Base-by-base conservation (phyloP, 2,113 vertebrate species). In the Ceyx margarethae region DNA sequence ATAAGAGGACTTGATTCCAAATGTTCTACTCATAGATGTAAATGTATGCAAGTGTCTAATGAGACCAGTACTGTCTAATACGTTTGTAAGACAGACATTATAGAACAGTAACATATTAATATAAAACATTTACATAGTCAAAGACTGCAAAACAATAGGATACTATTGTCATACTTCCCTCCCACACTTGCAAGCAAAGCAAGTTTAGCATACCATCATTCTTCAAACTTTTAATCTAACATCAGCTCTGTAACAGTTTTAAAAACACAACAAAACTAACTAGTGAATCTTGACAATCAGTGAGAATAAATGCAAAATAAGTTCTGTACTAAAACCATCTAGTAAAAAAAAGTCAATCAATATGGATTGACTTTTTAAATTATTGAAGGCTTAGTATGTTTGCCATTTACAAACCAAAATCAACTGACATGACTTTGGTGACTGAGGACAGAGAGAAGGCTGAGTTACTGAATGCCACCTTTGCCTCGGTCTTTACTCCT, bases 111-210 rank as follows among this genome's bases (percentile, higher is more conserved):
- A 84, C 48, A 18, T 95, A 86, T 90, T 68, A 95, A 91, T 94
- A 95, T 76, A 84, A 82, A 95, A 84, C 45, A 95, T 94, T 95
- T 93, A 88, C 93, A 95, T 91, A 79, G 35, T 78, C 62, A 76
- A 94, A 64, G 86, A 79, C 81, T 79, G 62, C 31, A 88, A 95
- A 95, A 91, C 82, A 94, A 91, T 86, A 94, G 84, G 56, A 92
- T 93, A 79, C 73, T 78, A 46, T 76, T 76, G 73, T 90, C 68
- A 77, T 83, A 85, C 53, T 87, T 93, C 71, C 81, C 81, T 95
- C 91, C 95, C 87, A 91, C 75, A 77, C 64, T 67, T 73, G 58
- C 33, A 87, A 92, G 92, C 43, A 94, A 86, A 89, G 89, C 26
- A 85, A 73, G 91, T 87, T 50, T 91, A 93, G 89, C 31, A 8